Percentiles rank a stretch among this genome's conserved stretches.
Evolutionary conservation across 92 coral and sea anemone genomes (phyloP).

Genomic region (Phenganax marumi): DNA sequence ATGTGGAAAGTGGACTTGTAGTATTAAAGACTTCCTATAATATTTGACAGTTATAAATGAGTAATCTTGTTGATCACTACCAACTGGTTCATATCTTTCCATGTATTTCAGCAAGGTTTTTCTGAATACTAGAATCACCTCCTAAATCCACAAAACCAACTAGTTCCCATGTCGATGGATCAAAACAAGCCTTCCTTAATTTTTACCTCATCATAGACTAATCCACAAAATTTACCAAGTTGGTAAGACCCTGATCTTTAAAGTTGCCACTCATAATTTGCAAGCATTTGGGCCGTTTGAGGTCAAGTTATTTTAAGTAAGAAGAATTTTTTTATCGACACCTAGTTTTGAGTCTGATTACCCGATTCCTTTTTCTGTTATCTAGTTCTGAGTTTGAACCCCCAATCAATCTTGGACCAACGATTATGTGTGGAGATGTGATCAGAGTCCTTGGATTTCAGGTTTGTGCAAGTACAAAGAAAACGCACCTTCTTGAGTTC

Average conservation of each 20-base stretch:
- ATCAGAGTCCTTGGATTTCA: too few relatives aligned
- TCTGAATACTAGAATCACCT: neutral
- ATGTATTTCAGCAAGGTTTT: slow-evolving; percentile 1
- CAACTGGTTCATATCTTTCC: slow-evolving; percentile 1
- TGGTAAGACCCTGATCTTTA: neutral
- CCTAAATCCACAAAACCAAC: slow-evolving; percentile 4
- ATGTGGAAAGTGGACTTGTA: neutral
- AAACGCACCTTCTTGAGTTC: too few relatives aligned
- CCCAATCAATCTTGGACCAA: too few relatives aligned
- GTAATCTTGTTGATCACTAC: slow-evolving; percentile 1
- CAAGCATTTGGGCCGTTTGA: too few relatives aligned
- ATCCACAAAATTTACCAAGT: neutral
- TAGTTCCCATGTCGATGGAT: slow-evolving; percentile 2
- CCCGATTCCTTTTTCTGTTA: too few relatives aligned
- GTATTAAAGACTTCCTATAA: slow-evolving; percentile 22
- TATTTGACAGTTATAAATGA: slow-evolving; percentile 5
- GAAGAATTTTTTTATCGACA: too few relatives aligned
- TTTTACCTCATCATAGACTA: neutral
- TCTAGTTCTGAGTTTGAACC: too few relatives aligned
- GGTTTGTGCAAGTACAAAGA: too few relatives aligned
- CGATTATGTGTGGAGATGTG: too few relatives aligned
- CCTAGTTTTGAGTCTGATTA: too few relatives aligned
- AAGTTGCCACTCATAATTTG: neutral
- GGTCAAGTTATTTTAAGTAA: too few relatives aligned
- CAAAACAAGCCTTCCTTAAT: neutral